Evolutionary conservation across 2,888 invertebrate species (phyloP).

Genomic region (Deilephila porcellus): DNA sequence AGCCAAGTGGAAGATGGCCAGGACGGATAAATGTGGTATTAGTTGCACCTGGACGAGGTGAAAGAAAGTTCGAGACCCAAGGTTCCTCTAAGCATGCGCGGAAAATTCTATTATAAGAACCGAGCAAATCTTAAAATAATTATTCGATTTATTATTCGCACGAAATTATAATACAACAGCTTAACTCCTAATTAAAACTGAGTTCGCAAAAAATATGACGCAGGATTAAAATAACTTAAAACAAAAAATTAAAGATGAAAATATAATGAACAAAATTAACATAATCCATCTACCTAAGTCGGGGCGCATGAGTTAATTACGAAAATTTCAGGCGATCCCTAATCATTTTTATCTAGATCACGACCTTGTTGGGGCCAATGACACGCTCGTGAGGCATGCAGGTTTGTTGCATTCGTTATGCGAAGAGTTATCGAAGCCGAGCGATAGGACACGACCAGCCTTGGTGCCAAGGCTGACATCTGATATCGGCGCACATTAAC

Average conservation of each 20-base stretch:
- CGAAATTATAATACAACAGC: too few relatives aligned
- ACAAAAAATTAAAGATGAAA: not conserved
- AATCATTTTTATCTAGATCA: conserved; percentile 5
- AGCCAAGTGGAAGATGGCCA: conserved; percentile 57
- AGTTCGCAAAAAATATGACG: too few relatives aligned
- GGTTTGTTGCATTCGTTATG: conserved; percentile 44
- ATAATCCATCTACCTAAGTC: too few relatives aligned
- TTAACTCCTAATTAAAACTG: too few relatives aligned
- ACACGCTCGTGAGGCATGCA: conserved; percentile 24
- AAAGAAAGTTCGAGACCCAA: not conserved
- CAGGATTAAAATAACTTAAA: not conserved
- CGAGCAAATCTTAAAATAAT: not conserved
- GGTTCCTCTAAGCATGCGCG: not conserved
- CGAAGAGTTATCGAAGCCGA: conserved; percentile 44
- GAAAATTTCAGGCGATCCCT: not conserved
- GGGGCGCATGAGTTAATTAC: conserved; percentile 1
- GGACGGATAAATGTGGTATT: conserved; percentile 53
- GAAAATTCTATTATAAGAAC: conserved; percentile 1
- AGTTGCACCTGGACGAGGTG: conserved; percentile 7
- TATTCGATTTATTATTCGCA: not conserved
- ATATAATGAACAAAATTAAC: too few relatives aligned
- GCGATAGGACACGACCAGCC: conserved; percentile 49
- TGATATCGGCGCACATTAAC: conserved; percentile 56
- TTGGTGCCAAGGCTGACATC: conserved; percentile 54
- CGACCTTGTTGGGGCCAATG: conserved; percentile 23